Conservation (phyloP, 2,888 invertebrate species). For the Urechis unicinctus region DNA sequence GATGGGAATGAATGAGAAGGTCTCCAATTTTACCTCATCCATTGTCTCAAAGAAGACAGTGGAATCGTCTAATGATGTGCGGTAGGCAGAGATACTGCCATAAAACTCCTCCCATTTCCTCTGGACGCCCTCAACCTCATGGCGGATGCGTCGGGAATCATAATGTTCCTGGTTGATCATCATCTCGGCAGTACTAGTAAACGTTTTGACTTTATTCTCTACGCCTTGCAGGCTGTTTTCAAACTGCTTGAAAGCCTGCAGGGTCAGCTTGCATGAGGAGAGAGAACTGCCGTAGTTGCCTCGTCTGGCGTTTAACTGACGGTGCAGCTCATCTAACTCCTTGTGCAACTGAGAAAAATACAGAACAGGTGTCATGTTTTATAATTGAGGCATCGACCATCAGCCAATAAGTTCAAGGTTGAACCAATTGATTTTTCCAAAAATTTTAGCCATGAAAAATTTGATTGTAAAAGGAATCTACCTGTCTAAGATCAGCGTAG, state of each 20-base stretch:
- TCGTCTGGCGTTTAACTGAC: conserved; percentile 61
- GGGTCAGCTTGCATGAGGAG: conserved; percentile 64
- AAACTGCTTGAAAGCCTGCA: conserved; percentile 67
- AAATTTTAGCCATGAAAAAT: too few species aligned
- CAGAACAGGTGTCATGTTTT: too few species aligned
- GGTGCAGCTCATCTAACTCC: conserved; percentile 63
- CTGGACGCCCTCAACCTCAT: conserved; percentile 59
- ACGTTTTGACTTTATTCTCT: conserved; percentile 61
- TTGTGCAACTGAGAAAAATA: conserved; percentile 60
- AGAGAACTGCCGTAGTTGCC: conserved; percentile 69
- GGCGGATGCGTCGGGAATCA: conserved; percentile 55
- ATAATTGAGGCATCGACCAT: too few species aligned
- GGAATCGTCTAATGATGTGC: conserved; percentile 63
- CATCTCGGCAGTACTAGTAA: conserved; percentile 60
- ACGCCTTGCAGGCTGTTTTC: conserved; percentile 73
- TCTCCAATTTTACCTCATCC: conserved; percentile 61
- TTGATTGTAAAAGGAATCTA: too few species aligned
- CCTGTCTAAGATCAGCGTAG: conserved; percentile 60
- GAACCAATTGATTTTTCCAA: too few species aligned
- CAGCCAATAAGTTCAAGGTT: too few species aligned
- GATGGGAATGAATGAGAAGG: neutral
- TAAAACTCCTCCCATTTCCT: conserved; percentile 66
- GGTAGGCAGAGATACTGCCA: conserved; percentile 61
- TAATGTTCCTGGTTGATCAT: conserved; percentile 51
- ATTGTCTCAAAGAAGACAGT: conserved; percentile 67